These are phyloP conservation scores for Glossophaga mutica DNA, from an alignment of 2,797 vertebrate species.

Conservation along the genomic window DNA sequence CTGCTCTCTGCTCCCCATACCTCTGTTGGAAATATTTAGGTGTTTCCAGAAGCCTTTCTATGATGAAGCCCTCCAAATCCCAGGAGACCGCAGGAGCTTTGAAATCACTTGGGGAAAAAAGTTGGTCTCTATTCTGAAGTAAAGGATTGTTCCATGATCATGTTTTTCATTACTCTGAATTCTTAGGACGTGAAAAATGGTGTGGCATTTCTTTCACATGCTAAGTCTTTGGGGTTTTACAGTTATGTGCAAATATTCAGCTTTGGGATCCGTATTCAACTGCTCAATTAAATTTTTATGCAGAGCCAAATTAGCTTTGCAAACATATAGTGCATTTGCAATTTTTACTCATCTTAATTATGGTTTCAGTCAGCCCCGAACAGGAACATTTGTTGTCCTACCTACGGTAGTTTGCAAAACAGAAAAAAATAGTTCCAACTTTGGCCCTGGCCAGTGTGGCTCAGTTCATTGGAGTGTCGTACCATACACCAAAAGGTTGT, in stretches of 20 bases:
- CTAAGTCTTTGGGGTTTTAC: neutral
- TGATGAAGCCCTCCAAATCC: neutral
- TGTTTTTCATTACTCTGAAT: neutral
- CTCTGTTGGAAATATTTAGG: neutral
- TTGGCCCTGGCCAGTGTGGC: neutral
- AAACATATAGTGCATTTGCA: conserved; percentile 10
- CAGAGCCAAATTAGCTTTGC: neutral
- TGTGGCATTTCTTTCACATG: neutral
- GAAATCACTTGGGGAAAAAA: neutral
- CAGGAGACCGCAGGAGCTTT: neutral
- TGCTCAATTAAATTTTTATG: conserved; percentile 47
- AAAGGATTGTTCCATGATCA: neutral
- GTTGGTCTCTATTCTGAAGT: neutral
- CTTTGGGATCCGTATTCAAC: conserved; percentile 6
- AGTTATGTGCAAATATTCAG: conserved; percentile 25
- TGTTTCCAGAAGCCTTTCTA: neutral
- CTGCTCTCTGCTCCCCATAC: neutral
- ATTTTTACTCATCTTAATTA: conserved; percentile 29
- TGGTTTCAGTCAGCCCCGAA: neutral
- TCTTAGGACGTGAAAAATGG: neutral
- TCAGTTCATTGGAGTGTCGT: too few relatives aligned
- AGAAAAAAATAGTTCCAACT: neutral
- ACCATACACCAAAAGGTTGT: too few relatives aligned
- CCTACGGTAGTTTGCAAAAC: neutral
- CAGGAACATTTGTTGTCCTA: conserved; percentile 8